phyloP scores from a whole-genome alignment of 1,140 invertebrate genomes.

The Drosophila ogumai region DNA sequence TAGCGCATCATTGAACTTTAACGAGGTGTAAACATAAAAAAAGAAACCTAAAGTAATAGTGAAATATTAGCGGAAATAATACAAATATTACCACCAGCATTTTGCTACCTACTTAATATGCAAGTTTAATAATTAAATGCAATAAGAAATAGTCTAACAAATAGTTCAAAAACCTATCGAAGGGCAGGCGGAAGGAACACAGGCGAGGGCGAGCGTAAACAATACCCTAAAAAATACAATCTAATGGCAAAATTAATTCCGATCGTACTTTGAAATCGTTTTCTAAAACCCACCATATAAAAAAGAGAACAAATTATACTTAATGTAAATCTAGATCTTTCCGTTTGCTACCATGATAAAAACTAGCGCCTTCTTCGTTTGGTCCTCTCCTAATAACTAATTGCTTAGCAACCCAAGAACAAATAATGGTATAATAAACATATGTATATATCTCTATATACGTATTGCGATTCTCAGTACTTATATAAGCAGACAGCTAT shows the following conservation, averaged over 20 bases:
- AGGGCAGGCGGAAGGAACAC: conserved; percentile 26
- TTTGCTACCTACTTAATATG: conserved; percentile 76
- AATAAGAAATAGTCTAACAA: conserved; percentile 52
- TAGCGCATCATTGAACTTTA: conserved; percentile 57
- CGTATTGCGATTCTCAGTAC: conserved; percentile 32
- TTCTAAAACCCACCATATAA: conserved; percentile 68
- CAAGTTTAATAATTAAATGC: conserved; percentile 58
- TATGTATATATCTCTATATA: conserved; percentile 46
- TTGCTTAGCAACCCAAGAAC: conserved; percentile 18
- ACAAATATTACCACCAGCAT: conserved; percentile 78
- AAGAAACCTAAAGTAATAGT: conserved; percentile 65
- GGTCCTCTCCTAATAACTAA: conserved; percentile 36
- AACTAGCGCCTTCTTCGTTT: conserved; percentile 14
- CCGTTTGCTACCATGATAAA: conserved; percentile 19
- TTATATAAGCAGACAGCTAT: conserved; percentile 18
- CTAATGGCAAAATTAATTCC: conserved; percentile 32
- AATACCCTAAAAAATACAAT: conserved; percentile 16
- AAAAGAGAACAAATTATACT: conserved; percentile 16
- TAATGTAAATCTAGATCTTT: conserved; percentile 24
- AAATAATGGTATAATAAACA: conserved; percentile 25
- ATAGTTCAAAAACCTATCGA: conserved; percentile 61
- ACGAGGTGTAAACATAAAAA: conserved; percentile 4
- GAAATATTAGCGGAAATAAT: conserved; percentile 71
- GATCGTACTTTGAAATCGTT: conserved; percentile 61
- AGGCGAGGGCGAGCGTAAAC: conserved; percentile 27